Base-by-base conservation (phyloP, 2,113 vertebrate genomes). In the Otis tarda region DNA sequence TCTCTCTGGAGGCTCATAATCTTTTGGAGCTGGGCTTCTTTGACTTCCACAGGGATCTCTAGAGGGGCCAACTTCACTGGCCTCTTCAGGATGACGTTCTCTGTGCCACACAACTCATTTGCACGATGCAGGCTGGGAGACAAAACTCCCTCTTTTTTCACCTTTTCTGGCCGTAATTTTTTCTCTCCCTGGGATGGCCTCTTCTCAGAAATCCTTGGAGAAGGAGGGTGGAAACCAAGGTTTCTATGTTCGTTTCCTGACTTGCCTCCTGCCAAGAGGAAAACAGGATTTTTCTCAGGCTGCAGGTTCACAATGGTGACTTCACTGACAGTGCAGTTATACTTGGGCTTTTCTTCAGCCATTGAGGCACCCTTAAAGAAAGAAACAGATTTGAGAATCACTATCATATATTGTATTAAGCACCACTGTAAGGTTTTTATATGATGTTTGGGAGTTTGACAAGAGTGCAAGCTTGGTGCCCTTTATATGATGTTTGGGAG, bases 61-160 rank as follows among this genome's bases (percentile, higher is more conserved):
- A 99, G 94, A 2, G 98, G 98, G 53, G 98, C 98, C 59, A 99
- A 63, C 83, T 97, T 99, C 65, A 97, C 93, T 2, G 98, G 98
- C 28, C 97, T 97, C 33, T 97, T 98, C 31, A 90, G 71, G 3
- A 76, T 53, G 15, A 96, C 23, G 16, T 91, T 97, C 49, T 98
- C 97, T 12, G 53, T 79, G 24, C 57, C 92, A n/a, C 90, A 83
- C 6, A 63, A 35, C 22, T 98, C 97, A 27, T 55, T 64, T 52
- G 70, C 74, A 76, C 2, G 17, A 75, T 75, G 80, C 20, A 90
- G 74, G 30, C 70, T 95, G 37, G 94, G 93, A 91, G 93, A 97
- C 65, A 91, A 80, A 89, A 17, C 14, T 14, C 56, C 59, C 5
- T 97, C 95, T 53, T 87, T 97, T 65, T 75, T 90, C 35, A 74